These are phyloP conservation scores for Macrotus californicus DNA, from an alignment of 2,113 vertebrate species.

Conservation along the genomic window DNA sequence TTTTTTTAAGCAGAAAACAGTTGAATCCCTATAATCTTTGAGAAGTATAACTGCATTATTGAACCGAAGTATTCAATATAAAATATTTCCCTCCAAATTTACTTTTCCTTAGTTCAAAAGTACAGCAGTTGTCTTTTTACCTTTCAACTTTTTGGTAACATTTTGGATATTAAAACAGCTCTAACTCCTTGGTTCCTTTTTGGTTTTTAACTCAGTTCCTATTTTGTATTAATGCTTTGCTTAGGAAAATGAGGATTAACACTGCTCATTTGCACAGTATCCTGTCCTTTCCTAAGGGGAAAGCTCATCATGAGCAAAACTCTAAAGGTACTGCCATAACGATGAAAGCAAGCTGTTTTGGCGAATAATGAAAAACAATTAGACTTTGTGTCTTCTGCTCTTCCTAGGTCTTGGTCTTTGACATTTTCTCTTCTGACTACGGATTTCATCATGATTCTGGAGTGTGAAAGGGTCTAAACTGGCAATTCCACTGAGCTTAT, in stretches of 20 bases:
- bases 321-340: neutral
- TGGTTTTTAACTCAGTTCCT: neutral
- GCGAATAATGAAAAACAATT: constrained; percentile 3
- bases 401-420: neutral
- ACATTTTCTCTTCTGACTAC: constrained; percentile 31
- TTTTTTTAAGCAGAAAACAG: neutral
- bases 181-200: neutral
- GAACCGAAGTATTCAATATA: neutral
- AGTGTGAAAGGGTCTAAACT: constrained; percentile 28
- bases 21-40: neutral
- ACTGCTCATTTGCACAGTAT: neutral
- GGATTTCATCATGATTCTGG: constrained; percentile 6
- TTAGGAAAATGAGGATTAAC: neutral
- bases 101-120: neutral
- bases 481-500: constrained; percentile 38
- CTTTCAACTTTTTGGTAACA: neutral
- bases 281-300: neutral
- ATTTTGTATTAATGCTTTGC: neutral
- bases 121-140: neutral
- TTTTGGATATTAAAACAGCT: neutral
- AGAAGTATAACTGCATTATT: neutral
- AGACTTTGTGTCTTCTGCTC: neutral
- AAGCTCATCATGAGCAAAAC: neutral
- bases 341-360: neutral
- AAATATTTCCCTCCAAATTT: neutral